Conservation (phyloP, 2,888 invertebrate genomes). For the Oeneis ivallda region DNA sequence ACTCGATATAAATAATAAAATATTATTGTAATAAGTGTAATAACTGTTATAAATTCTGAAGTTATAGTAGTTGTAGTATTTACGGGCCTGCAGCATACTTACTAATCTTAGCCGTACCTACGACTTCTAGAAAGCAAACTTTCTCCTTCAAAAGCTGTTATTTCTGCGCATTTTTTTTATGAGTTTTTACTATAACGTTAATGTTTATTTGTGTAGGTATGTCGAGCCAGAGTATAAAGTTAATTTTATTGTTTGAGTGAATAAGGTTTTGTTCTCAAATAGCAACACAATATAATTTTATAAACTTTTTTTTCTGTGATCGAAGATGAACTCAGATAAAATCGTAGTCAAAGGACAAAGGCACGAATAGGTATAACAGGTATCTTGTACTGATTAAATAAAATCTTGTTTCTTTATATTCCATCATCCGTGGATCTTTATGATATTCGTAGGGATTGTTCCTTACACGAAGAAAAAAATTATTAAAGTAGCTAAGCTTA, state of each 20-base stretch:
- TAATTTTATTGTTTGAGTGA: neutral
- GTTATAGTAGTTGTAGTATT: conserved; percentile 43
- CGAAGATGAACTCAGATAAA: no score
- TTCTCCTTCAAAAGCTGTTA: conserved; percentile 52
- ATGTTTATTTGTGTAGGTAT: neutral
- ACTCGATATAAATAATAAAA: conserved; percentile 13
- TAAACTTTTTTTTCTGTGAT: no score
- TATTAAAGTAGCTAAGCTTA: no score
- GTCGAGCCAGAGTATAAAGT: neutral
- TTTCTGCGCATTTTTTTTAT: conserved; percentile 30
- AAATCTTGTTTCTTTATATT: no score
- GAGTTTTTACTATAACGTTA: conserved; percentile 6
- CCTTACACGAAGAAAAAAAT: no score
- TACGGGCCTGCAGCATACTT: conserved; percentile 51
- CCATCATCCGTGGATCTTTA: no score
- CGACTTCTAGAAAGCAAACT: conserved; percentile 69
- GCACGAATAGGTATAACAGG: no score
- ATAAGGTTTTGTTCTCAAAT: conserved; percentile 6
- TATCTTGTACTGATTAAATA: no score
- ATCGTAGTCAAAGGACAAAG: no score
- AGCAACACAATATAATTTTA: no score
- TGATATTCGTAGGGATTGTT: no score
- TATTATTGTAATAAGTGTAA: conserved; percentile 20
- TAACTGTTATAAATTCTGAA: conserved; percentile 21
- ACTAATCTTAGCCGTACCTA: conserved; percentile 48